Evolutionary conservation across 2,888 invertebrate genomes (phyloP).

Genomic region (Agonum fuliginosum): DNA sequence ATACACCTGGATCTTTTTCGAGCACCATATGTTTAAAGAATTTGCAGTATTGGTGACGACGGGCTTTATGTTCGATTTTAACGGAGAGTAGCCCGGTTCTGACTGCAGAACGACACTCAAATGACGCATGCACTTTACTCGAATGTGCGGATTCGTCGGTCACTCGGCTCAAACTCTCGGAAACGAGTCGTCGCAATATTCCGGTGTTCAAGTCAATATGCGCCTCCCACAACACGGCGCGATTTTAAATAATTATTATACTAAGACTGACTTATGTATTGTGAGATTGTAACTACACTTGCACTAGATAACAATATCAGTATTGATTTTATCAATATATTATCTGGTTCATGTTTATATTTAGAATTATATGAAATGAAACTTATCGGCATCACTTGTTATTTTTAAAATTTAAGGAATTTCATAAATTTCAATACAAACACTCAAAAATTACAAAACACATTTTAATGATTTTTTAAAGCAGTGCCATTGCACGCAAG

Average conservation of each 20-base stretch:
- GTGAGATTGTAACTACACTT: neutral
- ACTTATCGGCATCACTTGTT: neutral
- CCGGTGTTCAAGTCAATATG: slow-evolving; percentile 19
- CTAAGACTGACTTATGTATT: slow-evolving; percentile 5
- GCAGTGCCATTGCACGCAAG: slow-evolving; percentile 46
- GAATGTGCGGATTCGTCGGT: slow-evolving; percentile 44
- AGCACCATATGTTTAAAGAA: slow-evolving; percentile 57
- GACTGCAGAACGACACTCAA: slow-evolving; percentile 48
- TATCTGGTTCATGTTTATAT: slow-evolving; percentile 2
- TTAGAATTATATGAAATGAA: neutral
- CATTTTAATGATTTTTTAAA: slow-evolving; percentile 46
- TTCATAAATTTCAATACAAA: neutral
- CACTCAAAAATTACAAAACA: slow-evolving; percentile 28
- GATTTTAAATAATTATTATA: slow-evolving; percentile 34
- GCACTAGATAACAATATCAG: slow-evolving; percentile 9
- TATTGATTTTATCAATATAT: slow-evolving; percentile 23
- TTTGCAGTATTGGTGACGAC: slow-evolving; percentile 24
- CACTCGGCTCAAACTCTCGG: slow-evolving; percentile 34
- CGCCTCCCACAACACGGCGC: slow-evolving; percentile 6
- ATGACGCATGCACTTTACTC: slow-evolving; percentile 54
- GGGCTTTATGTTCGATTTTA: slow-evolving; percentile 38
- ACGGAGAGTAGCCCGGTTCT: slow-evolving; percentile 22
- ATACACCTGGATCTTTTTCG: slow-evolving; percentile 41
- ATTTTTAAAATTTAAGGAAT: neutral
- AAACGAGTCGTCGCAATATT: slow-evolving; percentile 54